A percentile compares a stretch with the other conserved stretches of the same genome.
Conservation (phyloP, 2,797 vertebrate genomes). For the Tokudaia muenninki region DNA sequence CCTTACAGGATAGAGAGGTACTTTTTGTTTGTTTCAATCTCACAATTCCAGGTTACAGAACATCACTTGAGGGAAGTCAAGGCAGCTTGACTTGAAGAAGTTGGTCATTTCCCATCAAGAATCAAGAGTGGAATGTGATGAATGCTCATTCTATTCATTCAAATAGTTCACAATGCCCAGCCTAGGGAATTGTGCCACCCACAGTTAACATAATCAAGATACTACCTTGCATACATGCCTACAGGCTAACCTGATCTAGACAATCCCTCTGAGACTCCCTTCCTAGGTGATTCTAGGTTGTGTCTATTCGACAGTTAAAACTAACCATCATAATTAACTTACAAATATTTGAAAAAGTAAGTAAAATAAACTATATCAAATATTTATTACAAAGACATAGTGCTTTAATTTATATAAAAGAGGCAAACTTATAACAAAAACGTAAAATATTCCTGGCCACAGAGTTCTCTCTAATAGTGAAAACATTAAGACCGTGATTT, state of each 20-base stretch:
- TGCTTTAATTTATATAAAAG: not conserved
- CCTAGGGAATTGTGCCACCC: not conserved
- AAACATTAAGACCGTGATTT: not conserved
- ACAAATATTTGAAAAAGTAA: not conserved
- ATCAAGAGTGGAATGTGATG: not conserved
- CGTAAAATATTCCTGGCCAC: constrained; percentile 39
- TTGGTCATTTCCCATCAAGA: not conserved
- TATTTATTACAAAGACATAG: constrained; percentile 53
- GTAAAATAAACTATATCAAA: not conserved
- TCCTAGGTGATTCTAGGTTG: not conserved
- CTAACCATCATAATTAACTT: not conserved
- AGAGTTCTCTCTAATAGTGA: constrained; percentile 18
- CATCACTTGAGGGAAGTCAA: not conserved
- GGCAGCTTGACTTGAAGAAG: not conserved
- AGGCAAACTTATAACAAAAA: not conserved
- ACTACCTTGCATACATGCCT: not conserved
- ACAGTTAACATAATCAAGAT: not conserved
- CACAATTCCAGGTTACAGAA: not conserved
- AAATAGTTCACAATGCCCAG: not conserved
- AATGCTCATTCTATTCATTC: not conserved
- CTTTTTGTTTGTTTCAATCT: not conserved
- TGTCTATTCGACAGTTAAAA: not conserved
- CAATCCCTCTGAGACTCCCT: not conserved
- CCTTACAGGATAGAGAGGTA: not conserved
- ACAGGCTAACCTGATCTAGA: not conserved